phyloP scores from a whole-genome alignment of 2,888 invertebrate species.

The Cryptophagus acutangulus region DNA sequence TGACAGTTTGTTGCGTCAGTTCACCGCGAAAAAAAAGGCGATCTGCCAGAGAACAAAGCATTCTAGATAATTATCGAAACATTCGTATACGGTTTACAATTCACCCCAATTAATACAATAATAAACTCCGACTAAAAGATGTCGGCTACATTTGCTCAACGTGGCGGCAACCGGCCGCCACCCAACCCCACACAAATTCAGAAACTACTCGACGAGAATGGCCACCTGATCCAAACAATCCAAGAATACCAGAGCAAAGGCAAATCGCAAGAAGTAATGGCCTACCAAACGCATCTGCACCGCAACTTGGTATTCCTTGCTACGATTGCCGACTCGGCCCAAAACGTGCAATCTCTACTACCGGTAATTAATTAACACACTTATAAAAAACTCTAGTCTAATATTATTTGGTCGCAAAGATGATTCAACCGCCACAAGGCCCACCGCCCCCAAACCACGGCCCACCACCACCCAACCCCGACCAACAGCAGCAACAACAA shows the following conservation, averaged over 20 bases:
- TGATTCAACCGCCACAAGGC: conserved; percentile 53
- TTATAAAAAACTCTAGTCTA: neutral
- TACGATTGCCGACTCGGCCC: conserved; percentile 92
- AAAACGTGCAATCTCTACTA: conserved; percentile 83
- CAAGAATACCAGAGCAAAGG: conserved; percentile 96
- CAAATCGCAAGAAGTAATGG: conserved; percentile 86
- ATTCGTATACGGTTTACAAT: too few relatives aligned
- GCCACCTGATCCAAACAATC: conserved; percentile 93
- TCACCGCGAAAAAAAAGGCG: too few relatives aligned
- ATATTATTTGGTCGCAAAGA: conserved; percentile 39
- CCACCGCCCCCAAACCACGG: conserved; percentile 42
- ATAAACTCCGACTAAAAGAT: too few relatives aligned
- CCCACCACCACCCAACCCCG: conserved; percentile 35
- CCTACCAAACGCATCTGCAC: conserved; percentile 91
- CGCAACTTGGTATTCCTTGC: conserved; percentile 94
- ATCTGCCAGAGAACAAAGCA: too few relatives aligned
- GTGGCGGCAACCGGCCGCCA: conserved; percentile 67
- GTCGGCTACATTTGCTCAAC: conserved; percentile 71
- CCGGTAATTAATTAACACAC: conserved; percentile 60
- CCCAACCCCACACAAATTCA: conserved; percentile 82
- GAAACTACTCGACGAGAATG: conserved; percentile 96
- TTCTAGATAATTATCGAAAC: too few relatives aligned
- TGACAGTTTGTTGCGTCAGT: too few relatives aligned
- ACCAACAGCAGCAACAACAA: conserved; percentile 23
- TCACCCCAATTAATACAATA: too few relatives aligned